Evolutionary conservation across 2,113 vertebrate genomes (phyloP).

Genomic region (Neolamprologus devosi): DNA sequence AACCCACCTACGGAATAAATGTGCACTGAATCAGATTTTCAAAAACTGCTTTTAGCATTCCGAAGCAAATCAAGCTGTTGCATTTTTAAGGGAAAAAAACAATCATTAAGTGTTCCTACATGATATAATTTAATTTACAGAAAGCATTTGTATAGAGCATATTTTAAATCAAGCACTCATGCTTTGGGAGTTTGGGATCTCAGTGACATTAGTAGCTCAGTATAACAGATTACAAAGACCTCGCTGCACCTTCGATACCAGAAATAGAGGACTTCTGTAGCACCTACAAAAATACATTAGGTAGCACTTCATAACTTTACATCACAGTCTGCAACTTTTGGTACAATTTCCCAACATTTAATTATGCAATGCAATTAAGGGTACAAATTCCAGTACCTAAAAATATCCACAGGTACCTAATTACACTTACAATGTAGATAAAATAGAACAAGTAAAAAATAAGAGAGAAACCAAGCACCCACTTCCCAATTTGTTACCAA

Average conservation of each 20-base stretch:
- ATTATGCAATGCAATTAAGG: background rate
- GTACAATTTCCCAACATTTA: background rate
- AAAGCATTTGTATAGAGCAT: background rate
- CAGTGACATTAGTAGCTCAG: slow-evolving; percentile 8
- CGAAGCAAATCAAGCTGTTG: background rate
- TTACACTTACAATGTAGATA: background rate
- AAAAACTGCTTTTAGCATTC: background rate
- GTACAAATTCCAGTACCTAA: background rate
- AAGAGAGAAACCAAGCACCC: background rate
- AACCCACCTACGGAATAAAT: background rate
- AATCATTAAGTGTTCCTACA: background rate
- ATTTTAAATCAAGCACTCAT: background rate
- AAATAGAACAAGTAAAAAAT: background rate
- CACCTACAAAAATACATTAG: background rate
- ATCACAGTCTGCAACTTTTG: background rate
- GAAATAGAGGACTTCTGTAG: background rate
- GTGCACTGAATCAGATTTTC: background rate
- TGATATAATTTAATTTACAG: background rate
- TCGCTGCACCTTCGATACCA: background rate
- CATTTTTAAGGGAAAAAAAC: background rate
- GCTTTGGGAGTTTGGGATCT: background rate
- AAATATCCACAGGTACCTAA: background rate
- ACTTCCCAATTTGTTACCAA: background rate
- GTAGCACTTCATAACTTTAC: background rate
- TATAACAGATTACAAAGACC: slow-evolving; percentile 8